Evolutionary conservation across 1,140 invertebrate genomes (phyloP).

Genomic region (Calephelis virginiensis): DNA sequence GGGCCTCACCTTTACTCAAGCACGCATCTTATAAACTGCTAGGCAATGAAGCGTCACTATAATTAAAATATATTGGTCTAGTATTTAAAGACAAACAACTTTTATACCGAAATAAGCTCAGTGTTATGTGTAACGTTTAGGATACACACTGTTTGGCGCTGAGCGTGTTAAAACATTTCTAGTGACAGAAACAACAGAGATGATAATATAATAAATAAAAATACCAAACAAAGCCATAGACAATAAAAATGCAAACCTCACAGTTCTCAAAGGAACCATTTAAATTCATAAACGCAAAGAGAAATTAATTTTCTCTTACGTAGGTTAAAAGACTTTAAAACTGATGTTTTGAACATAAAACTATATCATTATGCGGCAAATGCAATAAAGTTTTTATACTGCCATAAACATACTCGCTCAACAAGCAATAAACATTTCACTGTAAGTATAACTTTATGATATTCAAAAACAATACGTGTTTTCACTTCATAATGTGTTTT

Average conservation of each 20-base stretch:
- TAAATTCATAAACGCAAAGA: background rate
- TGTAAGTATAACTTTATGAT: conserved; percentile 16
- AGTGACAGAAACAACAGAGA: no score
- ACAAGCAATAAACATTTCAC: conserved; percentile 7
- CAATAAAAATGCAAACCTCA: background rate
- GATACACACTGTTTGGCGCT: no score
- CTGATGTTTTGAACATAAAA: conserved; percentile 7
- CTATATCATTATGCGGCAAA: conserved; percentile 10
- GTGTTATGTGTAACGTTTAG: no score
- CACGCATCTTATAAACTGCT: no score
- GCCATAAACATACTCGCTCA: conserved; percentile 4
- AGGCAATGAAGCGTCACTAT: no score
- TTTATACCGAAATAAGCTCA: no score
- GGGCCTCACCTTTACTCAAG: no score
- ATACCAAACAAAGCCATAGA: no score
- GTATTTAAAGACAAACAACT: no score
- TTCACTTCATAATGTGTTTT: conserved; percentile 14
- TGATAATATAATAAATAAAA: no score
- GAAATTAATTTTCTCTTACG: conserved; percentile 1
- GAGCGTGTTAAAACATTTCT: no score
- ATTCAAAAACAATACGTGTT: conserved; percentile 15
- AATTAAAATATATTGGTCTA: no score
- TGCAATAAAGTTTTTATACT: conserved; percentile 13
- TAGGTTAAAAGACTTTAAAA: conserved; percentile 9
- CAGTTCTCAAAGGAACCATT: background rate